Percentiles rank a stretch among this genome's conserved stretches.
Evolutionary conservation across 2,888 invertebrate species (phyloP).

Genomic region (Scelioninae gen. 1): DNA sequence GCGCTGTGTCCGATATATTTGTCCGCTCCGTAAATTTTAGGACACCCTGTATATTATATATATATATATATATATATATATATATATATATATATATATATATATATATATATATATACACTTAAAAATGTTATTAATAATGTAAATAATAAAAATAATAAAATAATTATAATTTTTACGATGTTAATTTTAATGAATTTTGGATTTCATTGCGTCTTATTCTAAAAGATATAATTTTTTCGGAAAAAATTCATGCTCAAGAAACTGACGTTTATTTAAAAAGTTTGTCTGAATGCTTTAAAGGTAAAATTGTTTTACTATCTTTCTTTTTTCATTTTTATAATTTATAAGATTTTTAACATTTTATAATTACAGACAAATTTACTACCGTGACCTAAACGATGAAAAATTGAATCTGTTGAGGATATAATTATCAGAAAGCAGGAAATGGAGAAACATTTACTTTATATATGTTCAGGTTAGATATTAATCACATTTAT

Average conservation of each 20-base stretch:
- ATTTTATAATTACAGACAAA: neutral
- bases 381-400: constrained; percentile 2
- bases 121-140: no score
- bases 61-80: no score
- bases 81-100: no score
- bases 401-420: neutral
- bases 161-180: no score
- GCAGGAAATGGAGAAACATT: neutral
- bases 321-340: neutral
- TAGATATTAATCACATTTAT: neutral
- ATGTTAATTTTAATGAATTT: neutral
- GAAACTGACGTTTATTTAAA: neutral
- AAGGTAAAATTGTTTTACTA: neutral
- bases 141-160: no score
- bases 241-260: neutral
- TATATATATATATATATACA: no score
- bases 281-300: neutral
- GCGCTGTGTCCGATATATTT: no score
- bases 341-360: neutral
- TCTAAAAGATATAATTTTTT: constrained; percentile 6
- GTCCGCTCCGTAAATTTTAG: no score
- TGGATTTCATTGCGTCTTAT: neutral
- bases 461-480: neutral
- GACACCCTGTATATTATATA: no score
- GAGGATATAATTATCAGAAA: neutral